Evolutionary conservation across 2,888 invertebrate genomes (phyloP).

Genomic region (Athrips mouffetella): DNA sequence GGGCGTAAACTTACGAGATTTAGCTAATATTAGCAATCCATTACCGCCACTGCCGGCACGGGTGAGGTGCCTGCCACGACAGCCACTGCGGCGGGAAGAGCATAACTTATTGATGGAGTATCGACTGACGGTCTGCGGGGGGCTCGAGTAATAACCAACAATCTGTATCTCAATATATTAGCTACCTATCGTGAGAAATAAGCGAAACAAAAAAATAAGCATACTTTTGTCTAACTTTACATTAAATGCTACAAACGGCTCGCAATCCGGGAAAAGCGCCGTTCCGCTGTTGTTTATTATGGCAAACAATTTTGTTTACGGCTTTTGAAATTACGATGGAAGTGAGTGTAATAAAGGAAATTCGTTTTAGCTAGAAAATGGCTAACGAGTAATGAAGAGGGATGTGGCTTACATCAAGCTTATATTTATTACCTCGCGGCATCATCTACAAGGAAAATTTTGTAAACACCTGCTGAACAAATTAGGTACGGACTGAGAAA

Average conservation of each 20-base stretch:
- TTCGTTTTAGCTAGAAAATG: slow-evolving; percentile 3
- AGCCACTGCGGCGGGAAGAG: slow-evolving; percentile 22
- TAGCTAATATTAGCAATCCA: slow-evolving; percentile 76
- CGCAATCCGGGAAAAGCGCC: background rate
- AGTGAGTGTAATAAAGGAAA: slow-evolving; percentile 7
- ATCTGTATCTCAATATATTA: slow-evolving; percentile 4
- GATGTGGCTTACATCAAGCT: slow-evolving; percentile 4
- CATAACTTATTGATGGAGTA: slow-evolving; percentile 26
- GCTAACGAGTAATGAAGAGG: slow-evolving; percentile 12
- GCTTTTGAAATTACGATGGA: slow-evolving; percentile 10
- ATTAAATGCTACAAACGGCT: slow-evolving; percentile 5
- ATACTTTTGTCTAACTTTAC: background rate
- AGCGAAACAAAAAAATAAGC: background rate
- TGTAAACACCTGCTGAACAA: slow-evolving; percentile 6
- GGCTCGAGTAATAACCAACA: slow-evolving; percentile 3
- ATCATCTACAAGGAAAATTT: slow-evolving; percentile 7
- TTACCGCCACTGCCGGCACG: slow-evolving; percentile 37
- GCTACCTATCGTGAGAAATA: slow-evolving; percentile 1
- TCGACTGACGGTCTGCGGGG: slow-evolving; percentile 13
- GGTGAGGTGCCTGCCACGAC: slow-evolving; percentile 32
- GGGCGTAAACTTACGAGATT: slow-evolving; percentile 67
- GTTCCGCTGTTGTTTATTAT: slow-evolving; percentile 9
- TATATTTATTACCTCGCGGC: slow-evolving; percentile 1
- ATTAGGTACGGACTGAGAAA: background rate
- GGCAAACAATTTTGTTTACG: slow-evolving; percentile 14